A percentile compares a stretch with the other conserved stretches of the same genome.
Conservation (phyloP, 37 sponge, comb jelly and placozoan genomes). For the Crambe crambe region DNA sequence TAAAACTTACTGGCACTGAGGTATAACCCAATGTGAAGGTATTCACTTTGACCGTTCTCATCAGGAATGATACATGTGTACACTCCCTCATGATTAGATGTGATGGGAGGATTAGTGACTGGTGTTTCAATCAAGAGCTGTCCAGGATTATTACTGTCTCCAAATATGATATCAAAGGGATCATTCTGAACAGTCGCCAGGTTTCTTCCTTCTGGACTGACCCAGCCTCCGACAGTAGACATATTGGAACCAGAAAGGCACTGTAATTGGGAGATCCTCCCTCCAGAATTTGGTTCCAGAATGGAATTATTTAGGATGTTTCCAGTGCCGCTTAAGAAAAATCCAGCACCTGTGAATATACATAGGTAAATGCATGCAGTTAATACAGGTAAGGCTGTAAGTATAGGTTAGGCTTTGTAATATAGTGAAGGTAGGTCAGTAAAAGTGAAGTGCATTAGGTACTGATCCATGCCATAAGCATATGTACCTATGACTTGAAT, state of each 20-base stretch:
- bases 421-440: too few relatives aligned
- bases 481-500: conserved; percentile 10
- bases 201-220: conserved; percentile 6
- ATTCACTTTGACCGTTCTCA: neutral
- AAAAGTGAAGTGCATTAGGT: too few relatives aligned
- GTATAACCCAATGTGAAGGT: conserved; percentile 4
- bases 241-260: conserved; percentile 8
- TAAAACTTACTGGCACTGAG: neutral
- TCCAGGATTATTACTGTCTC: conserved; percentile 9
- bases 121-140: neutral
- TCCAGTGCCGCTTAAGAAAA: neutral
- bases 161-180: conserved; percentile 17
- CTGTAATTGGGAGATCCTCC: neutral
- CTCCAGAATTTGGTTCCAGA: conserved; percentile 1
- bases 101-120: conserved; percentile 12
- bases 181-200: conserved; percentile 5
- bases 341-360: conserved; percentile 2
- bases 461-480: too few relatives aligned
- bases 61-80: conserved; percentile 15
- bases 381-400: too few relatives aligned
- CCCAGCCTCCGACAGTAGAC: neutral
- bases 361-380: too few relatives aligned
- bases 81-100: neutral
- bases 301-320: neutral
- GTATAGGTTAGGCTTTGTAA: too few relatives aligned